Evolutionary conservation across 2,888 invertebrate species (phyloP).

Genomic region (Ptilodon capucinus): DNA sequence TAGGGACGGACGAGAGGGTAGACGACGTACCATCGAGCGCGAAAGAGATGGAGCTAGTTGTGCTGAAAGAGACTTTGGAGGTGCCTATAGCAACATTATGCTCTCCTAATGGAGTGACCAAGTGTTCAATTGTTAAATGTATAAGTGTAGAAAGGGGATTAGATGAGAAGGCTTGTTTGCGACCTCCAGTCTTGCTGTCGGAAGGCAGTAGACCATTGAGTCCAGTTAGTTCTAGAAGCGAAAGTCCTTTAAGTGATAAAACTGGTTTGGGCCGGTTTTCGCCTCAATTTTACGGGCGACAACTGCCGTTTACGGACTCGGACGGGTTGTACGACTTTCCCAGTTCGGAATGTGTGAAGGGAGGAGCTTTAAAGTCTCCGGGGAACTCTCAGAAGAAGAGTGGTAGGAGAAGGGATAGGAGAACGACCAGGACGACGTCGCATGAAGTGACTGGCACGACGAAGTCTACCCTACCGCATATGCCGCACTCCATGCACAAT

Average conservation of each 20-base stretch:
- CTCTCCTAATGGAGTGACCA: constrained; percentile 76
- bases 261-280: constrained; percentile 87
- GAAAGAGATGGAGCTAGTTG: constrained; percentile 82
- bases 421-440: constrained; percentile 78
- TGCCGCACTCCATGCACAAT: constrained; percentile 80
- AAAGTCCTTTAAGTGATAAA: constrained; percentile 89
- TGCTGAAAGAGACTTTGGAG: constrained; percentile 71
- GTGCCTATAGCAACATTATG: constrained; percentile 68
- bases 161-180: constrained; percentile 71
- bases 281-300: constrained; percentile 87
- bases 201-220: constrained; percentile 84
- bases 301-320: constrained; percentile 89
- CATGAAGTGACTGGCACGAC: constrained; percentile 73
- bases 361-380: constrained; percentile 76
- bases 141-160: constrained; percentile 79
- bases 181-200: constrained; percentile 81
- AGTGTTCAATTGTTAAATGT: constrained; percentile 81
- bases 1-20: constrained; percentile 89
- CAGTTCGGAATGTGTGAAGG: constrained; percentile 86
- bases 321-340: constrained; percentile 91
- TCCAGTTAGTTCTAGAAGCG: constrained; percentile 90
- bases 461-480: constrained; percentile 80
- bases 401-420: constrained; percentile 84
- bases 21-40: constrained; percentile 88
- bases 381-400: constrained; percentile 83